Evolutionary conservation across 2,797 vertebrate genomes (phyloP), one percentile per base, ranked within the genome.

Genomic region (Chrosomus eos): DNA sequence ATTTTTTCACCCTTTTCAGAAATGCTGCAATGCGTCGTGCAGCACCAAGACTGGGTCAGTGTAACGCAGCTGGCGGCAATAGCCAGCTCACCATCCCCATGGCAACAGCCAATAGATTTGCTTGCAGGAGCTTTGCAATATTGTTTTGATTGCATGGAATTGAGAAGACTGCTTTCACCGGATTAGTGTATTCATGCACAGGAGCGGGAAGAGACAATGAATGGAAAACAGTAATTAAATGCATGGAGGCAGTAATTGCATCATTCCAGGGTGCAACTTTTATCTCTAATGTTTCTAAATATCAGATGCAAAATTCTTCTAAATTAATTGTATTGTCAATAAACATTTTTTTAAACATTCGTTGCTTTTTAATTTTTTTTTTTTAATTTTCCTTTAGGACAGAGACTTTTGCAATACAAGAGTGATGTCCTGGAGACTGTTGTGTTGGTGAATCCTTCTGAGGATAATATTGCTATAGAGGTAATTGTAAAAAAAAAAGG

Each of bases 391-490:
- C 36, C 78, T 88, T 67, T 87, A 99, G 98, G 98, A 90, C 98
- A 99, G 93, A 95, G 96, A 93, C 96, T 94, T 89, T 96, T 99
- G 55, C 96, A 95, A 90, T 96, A 98, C 90, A 95, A 92, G 90
- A 98, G 97, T 88, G 96, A 97, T 89, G 95, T 93, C 80, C 95
- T 99, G 51, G 93, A 98, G 89, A 98, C 97, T 0, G 94, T 96
- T 85, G 96, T 99, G 90, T 92, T 99, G 91, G 97, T 99, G 78
- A 99, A 99, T 90, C 97, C 97, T 55, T 95, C 95, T 86, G 94
- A 95, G 89, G 95, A 97, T 81, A 95, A 95, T 28, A 89, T 96
- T 8, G 92, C 92, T 74, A 94, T 95, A 85, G 96, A 99, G 97
- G 98, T 99, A 94, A 84, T 71, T 18, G 28, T 13, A 14, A 28